phyloP scores from a whole-genome alignment of 2,888 invertebrate species.

The Thera britannica region DNA sequence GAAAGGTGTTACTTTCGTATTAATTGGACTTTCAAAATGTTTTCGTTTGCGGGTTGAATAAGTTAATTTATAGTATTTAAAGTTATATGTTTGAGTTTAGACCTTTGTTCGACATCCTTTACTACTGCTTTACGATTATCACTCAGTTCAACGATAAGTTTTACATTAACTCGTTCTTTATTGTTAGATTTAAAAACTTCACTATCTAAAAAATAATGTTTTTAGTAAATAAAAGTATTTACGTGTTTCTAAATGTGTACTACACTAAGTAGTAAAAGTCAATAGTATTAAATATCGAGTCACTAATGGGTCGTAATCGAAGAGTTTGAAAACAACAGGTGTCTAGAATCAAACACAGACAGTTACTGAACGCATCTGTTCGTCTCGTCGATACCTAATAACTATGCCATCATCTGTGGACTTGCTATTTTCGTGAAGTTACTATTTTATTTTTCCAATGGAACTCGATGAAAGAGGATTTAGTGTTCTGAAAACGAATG shows the following conservation, averaged over 20 bases:
- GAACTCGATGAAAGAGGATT: constrained; percentile 23
- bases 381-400: constrained; percentile 48
- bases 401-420: constrained; percentile 36
- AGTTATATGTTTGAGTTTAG: constrained; percentile 20
- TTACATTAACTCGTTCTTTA: no score
- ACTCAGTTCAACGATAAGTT: no score
- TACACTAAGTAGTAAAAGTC: constrained; percentile 37
- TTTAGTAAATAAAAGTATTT: no score
- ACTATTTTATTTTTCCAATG: constrained; percentile 24
- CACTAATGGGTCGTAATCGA: constrained; percentile 80
- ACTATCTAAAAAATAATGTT: no score
- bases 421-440: constrained; percentile 53
- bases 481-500: constrained; percentile 8
- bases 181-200: no score
- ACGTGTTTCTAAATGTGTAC: constrained; percentile 22
- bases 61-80: constrained; percentile 54
- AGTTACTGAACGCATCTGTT: constrained; percentile 73
- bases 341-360: constrained; percentile 78
- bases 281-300: constrained; percentile 73
- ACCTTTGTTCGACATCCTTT: constrained; percentile 11
- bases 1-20: constrained; percentile 69
- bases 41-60: constrained; percentile 65
- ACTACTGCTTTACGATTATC: constrained; percentile 5
- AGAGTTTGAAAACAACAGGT: constrained; percentile 80
- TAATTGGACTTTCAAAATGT: constrained; percentile 72